Evolutionary conservation across 2,888 invertebrate species (phyloP).

Genomic region (Chamaedrilus cognettii): DNA sequence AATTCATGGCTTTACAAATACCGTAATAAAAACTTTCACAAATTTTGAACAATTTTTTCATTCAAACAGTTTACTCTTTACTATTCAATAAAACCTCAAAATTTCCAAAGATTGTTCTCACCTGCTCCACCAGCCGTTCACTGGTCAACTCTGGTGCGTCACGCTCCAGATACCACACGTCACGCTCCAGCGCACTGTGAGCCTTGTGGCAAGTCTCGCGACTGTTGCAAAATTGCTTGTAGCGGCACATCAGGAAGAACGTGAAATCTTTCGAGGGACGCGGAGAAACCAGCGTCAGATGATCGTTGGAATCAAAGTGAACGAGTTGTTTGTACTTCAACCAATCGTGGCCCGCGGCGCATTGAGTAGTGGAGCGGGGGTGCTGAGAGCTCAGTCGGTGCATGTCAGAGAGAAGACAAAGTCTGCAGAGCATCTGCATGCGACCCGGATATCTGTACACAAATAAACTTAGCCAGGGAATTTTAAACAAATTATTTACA

Average conservation of each 20-base stretch:
- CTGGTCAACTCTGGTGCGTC: too few species aligned
- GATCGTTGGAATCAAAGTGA: not conserved
- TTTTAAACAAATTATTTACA: too few species aligned
- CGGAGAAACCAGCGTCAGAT: not conserved
- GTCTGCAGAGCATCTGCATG: not conserved
- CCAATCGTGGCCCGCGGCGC: not conserved
- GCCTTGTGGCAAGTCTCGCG: slow-evolving; percentile 28
- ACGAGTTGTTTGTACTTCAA: not conserved
- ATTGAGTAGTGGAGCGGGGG: not conserved
- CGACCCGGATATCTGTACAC: not conserved
- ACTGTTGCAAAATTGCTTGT: not conserved
- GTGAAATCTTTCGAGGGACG: not conserved
- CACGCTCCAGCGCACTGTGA: slow-evolving; percentile 51
- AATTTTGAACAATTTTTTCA: too few species aligned
- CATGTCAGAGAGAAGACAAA: not conserved
- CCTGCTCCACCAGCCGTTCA: too few species aligned
- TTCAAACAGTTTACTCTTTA: too few species aligned
- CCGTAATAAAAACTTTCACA: too few species aligned
- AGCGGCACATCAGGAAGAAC: not conserved
- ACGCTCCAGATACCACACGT: slow-evolving; percentile 54
- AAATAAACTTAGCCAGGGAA: too few species aligned
- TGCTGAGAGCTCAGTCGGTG: not conserved
- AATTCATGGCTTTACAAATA: too few species aligned
- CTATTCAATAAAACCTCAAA: too few species aligned
- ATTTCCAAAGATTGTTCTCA: too few species aligned